phyloP scores from a whole-genome alignment of 2,888 invertebrate genomes.

The Sphecodes monilicornis region DNA sequence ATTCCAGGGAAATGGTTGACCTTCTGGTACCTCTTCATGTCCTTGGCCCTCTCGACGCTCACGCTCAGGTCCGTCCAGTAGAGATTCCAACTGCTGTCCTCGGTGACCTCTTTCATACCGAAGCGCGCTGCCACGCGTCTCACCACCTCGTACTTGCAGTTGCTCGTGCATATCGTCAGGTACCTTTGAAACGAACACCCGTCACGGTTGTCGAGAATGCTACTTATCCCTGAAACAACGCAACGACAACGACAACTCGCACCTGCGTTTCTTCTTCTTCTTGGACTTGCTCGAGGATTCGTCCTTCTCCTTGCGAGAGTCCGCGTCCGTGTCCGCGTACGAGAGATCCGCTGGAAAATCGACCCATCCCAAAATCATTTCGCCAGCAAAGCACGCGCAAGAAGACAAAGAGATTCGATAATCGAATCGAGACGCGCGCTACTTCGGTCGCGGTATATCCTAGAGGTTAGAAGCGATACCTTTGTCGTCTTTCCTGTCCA shows the following conservation, averaged over 20 bases:
- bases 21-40: conserved; percentile 96
- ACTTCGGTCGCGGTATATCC: neutral
- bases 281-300: conserved; percentile 55
- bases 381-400: neutral
- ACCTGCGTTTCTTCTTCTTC: conserved; percentile 76
- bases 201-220: neutral
- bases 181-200: conserved; percentile 61
- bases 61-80: conserved; percentile 96
- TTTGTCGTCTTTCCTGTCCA: conserved; percentile 26
- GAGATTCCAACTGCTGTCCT: conserved; percentile 94
- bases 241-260: conserved; percentile 7
- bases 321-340: conserved; percentile 42
- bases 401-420: neutral
- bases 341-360: conserved; percentile 18
- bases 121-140: conserved; percentile 89
- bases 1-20: conserved; percentile 97
- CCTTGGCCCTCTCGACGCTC: conserved; percentile 93
- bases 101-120: conserved; percentile 91
- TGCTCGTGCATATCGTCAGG: conserved; percentile 88
- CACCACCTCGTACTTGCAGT: conserved; percentile 91
- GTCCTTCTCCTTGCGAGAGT: conserved; percentile 48
- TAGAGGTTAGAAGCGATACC: conserved; percentile 41
- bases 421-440: neutral
- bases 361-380: neutral
- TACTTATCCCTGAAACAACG: neutral